Evolutionary conservation across 2,888 invertebrate genomes (phyloP), one percentile per base, ranked within the genome.

Genomic region (Oegoconia quadripuncta): DNA sequence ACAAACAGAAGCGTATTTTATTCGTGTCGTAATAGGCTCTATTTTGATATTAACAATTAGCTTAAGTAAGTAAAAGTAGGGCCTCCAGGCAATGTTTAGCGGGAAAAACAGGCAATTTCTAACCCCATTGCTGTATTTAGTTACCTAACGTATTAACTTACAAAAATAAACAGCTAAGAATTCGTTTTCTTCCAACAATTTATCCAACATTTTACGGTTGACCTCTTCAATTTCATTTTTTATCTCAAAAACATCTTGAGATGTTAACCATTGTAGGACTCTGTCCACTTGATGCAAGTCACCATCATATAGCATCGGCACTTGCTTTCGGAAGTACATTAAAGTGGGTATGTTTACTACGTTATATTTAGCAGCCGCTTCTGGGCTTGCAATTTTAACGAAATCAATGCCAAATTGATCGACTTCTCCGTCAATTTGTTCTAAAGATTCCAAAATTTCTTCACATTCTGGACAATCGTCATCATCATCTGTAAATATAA

Each of bases 151-250:
- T n/a, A n/a, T n/a, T n/a, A 46, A 91, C 95, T 92, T 89, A 98
- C 97, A 98, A 77, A 98, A 98, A 74, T 95, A 97, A 37, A 98
- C 97, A 4, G 97, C 95, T 34, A 98, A 89, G 68, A 97, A 98
- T 83, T 97, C 97, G 61, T 97, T 97, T 73, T 98, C 98, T 53
- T 97, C 96, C 36, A 98, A 81, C 13, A 98, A 86, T 81, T 98
- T 98, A 66, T 98, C 97, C 61, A 98, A 88, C 96, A 97, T 97
- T 83, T 97, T 97, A 47, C 95, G 92, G 77, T 98, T 97, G 6
- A 98, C 98, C 74, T 98, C 97, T 74, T 97, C 97, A 64, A 98
- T 98, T 90, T 97, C 97, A 68, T 97, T 97, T 88, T 96, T 97
- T 37, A 97, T 93, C 81, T 97, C 97, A 81, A 97, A 97, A 37